phyloP scores from a whole-genome alignment of 2,888 invertebrate genomes.

The Scaeva pyrastri region DNA sequence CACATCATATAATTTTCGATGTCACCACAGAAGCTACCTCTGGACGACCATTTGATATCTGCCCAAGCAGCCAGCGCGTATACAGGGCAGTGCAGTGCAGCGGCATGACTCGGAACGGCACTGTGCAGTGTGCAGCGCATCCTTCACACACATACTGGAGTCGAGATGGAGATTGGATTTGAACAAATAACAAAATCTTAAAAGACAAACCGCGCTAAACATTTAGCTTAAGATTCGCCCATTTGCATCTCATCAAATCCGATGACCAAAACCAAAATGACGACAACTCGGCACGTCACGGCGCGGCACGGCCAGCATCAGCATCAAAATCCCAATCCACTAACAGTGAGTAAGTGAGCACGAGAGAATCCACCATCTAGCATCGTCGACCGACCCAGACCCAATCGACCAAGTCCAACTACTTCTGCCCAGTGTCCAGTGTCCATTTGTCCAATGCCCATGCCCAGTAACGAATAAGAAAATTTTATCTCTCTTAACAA shows the following conservation, averaged over 20 bases:
- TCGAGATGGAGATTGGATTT: slow-evolving; percentile 2
- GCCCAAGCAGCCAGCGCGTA: too few species aligned
- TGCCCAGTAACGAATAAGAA: slow-evolving; percentile 73
- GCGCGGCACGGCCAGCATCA: background rate
- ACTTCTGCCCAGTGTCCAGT: background rate
- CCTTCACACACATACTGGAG: slow-evolving; percentile 37
- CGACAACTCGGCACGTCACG: slow-evolving; percentile 26
- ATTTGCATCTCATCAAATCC: slow-evolving; percentile 77
- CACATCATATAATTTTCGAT: slow-evolving; percentile 83
- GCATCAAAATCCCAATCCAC: slow-evolving; percentile 48
- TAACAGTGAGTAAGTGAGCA: slow-evolving; percentile 75
- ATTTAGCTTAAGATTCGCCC: slow-evolving; percentile 76
- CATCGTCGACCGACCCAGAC: background rate
- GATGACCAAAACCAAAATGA: slow-evolving; percentile 69
- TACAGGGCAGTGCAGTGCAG: slow-evolving; percentile 9
- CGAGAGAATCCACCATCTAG: slow-evolving; percentile 51
- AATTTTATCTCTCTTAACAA: slow-evolving; percentile 76
- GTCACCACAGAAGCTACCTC: slow-evolving; percentile 81
- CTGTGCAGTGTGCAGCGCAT: slow-evolving; percentile 6
- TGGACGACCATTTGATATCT: slow-evolving; percentile 67
- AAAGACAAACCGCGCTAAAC: slow-evolving; percentile 76
- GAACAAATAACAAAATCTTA: slow-evolving; percentile 58
- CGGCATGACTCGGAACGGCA: slow-evolving; percentile 8
- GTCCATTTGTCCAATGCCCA: background rate
- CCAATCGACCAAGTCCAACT: background rate